These are phyloP conservation scores for Platycercus adscitus DNA, from an alignment of 2,113 vertebrate species.

Conservation along the genomic window DNA sequence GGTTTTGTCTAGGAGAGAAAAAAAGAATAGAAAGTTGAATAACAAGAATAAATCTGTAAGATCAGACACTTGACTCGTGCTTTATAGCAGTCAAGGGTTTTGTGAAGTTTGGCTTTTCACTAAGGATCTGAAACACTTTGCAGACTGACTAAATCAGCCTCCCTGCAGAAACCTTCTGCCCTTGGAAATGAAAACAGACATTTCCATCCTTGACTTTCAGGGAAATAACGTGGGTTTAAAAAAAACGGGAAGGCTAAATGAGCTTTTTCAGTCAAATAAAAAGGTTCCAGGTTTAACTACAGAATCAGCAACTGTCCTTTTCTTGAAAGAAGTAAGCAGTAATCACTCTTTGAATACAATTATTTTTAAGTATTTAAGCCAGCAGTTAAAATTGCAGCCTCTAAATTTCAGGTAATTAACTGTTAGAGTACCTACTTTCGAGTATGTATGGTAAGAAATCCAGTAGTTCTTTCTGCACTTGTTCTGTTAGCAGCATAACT, in stretches of 20 bases:
- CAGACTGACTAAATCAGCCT: neutral
- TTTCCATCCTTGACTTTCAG: neutral
- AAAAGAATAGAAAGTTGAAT: neutral
- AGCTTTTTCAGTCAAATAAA: neutral
- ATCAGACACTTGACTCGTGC: neutral
- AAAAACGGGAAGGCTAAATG: neutral
- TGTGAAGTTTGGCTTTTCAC: neutral
- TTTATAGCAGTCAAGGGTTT: neutral
- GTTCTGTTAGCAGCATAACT: neutral
- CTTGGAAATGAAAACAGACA: neutral
- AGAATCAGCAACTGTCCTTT: neutral
- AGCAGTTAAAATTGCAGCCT: neutral
- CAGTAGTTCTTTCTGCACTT: neutral
- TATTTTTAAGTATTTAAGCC: neutral
- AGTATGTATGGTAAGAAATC: neutral
- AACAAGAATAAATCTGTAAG: neutral
- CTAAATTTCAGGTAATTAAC: neutral
- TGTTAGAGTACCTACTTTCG: neutral
- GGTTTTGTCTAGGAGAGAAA: slow-evolving; percentile 36
- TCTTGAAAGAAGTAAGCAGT: neutral
- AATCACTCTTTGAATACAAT: neutral
- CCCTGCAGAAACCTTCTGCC: neutral
- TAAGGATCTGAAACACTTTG: neutral
- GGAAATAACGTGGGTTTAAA: neutral
- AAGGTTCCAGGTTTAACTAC: neutral